Conservation (phyloP, 2,888 invertebrate species). For the Caenorhabditis auriculariae region DNA sequence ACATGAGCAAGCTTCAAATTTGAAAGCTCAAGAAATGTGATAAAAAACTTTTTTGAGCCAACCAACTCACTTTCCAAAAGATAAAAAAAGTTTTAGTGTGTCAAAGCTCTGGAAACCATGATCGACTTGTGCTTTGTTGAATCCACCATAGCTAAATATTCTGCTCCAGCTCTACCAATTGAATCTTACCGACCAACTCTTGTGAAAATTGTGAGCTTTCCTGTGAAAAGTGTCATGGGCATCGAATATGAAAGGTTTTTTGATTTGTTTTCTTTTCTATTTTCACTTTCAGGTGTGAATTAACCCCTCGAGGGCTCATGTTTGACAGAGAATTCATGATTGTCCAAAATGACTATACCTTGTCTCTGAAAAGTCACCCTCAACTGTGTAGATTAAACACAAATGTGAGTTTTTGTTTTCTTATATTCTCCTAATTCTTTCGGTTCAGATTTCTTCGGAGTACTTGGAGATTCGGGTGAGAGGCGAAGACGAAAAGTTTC, state of each 20-base stretch:
- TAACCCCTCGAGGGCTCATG: conserved; percentile 78
- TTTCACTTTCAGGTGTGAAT: conserved; percentile 74
- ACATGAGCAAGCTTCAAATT: too few species aligned
- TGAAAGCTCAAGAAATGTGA: too few species aligned
- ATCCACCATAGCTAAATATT: not conserved
- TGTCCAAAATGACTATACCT: conserved; percentile 75
- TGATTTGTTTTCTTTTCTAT: too few species aligned
- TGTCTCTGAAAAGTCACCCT: conserved; percentile 84
- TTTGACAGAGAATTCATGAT: conserved; percentile 95
- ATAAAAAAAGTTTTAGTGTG: conserved; percentile 81
- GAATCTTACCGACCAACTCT: conserved; percentile 5
- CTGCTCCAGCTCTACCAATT: not conserved
- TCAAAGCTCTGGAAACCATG: conserved; percentile 43
- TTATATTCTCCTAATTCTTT: too few species aligned
- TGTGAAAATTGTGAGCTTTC: conserved; percentile 39
- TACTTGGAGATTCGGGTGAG: too few species aligned
- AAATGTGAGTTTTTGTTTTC: too few species aligned
- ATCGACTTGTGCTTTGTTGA: conserved; percentile 51
- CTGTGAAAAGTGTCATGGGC: conserved; percentile 47
- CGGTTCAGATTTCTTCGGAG: too few species aligned
- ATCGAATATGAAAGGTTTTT: conserved; percentile 16
- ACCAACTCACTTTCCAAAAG: too few species aligned
- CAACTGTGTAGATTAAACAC: conserved; percentile 73
- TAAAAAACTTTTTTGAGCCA: too few species aligned
- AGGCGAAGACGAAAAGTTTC: too few species aligned